Evolutionary conservation across 2,113 vertebrate genomes (phyloP).

Genomic region (Pyxicephalus adspersus): DNA sequence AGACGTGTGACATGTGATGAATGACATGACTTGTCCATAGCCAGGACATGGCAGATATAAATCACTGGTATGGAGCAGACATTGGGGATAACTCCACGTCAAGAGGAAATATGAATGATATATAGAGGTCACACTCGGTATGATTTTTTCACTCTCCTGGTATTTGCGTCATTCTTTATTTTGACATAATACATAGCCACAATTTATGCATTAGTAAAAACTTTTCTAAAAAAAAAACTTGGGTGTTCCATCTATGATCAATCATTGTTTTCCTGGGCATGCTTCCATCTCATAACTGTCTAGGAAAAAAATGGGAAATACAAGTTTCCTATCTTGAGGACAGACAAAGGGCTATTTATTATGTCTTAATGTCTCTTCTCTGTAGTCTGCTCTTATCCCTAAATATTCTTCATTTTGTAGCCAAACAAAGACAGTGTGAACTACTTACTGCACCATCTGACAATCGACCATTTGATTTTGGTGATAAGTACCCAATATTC

Average conservation of each 20-base stretch:
- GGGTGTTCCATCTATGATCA: background rate
- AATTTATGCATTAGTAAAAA: background rate
- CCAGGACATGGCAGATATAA: background rate
- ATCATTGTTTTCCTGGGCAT: background rate
- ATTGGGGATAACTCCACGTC: background rate
- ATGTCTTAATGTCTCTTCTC: background rate
- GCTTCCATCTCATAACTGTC: background rate
- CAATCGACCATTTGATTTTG: too few species aligned
- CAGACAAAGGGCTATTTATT: background rate
- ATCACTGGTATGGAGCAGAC: background rate
- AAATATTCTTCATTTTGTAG: background rate
- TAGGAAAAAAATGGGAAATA: background rate
- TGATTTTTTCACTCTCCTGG: too few species aligned
- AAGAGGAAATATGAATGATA: background rate
- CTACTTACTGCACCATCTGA: too few species aligned
- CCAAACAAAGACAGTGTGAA: background rate
- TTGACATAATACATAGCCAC: too few species aligned
- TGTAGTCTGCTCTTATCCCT: background rate
- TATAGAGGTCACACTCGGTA: background rate
- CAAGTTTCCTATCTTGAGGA: background rate
- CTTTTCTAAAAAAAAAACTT: background rate
- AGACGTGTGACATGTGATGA: constrained; percentile 39
- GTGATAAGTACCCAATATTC: too few species aligned
- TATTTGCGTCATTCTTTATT: too few species aligned
- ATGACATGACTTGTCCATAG: constrained; percentile 24